Base-by-base conservation (phyloP, 2,888 invertebrate genomes). In the Dynastes hyllus region DNA sequence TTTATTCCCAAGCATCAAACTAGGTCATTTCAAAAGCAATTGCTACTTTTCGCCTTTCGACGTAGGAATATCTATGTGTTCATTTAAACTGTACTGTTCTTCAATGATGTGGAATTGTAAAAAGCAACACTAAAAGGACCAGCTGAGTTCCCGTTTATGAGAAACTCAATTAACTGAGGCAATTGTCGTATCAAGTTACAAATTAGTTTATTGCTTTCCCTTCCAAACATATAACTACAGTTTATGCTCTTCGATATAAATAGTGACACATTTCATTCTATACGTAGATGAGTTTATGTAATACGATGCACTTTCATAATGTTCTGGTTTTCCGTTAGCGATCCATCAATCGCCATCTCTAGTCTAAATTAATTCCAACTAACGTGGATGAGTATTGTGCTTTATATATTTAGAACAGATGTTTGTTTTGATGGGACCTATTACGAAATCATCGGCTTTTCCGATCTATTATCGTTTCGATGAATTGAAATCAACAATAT, bases 131-230 rank as follows among this genome's bases (percentile, higher is more conserved):
- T 55, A 53, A 55, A 55, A 13, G n/a, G 11, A 22, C 22, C 45
- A 61, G 11, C n/a, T 73, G 16, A n/a, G 40, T 73, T 55, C 40
- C 61, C 40, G 29, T 73, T 58, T 61, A 61, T 73, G 73, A 58
- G 55, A 32, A 32, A n/a, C 22, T 22, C 27, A 73, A 73, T 73
- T 73, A 73, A 22, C 9, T 8, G n/a, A 45, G 27, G 45, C 73
- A 73, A 73, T 40, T 61, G 45, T 37, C 27, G 27, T 61, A 73
- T 61, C 61, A 61, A 29, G 40, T 61, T 73, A 73, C 61, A 73
- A 73, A 73, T 73, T 58, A 73, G 40, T 73, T 73, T 73, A 73
- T 73, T 73, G 45, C 37, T 71, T 70, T 40, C 40, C 58, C 40
- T 73, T 61, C 45, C 16, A 22, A 11, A 37, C 37, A 61, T 50